A percentile compares a stretch with the other conserved stretches of the same genome.
phyloP scores from a whole-genome alignment of 2,113 vertebrate genomes.

The Muntiacus reevesi region DNA sequence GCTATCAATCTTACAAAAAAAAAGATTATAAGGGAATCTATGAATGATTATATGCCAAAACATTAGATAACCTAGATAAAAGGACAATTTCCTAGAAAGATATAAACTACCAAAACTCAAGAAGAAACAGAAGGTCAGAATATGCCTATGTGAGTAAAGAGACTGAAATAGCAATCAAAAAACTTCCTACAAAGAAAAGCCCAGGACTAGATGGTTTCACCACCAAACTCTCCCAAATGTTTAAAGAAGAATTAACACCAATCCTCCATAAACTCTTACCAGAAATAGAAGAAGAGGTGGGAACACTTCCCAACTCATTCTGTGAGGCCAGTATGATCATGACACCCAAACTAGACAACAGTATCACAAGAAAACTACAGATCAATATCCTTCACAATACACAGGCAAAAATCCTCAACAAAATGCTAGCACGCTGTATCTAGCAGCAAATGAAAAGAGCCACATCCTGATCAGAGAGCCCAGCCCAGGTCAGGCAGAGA shows the following conservation, averaged over 20 bases:
- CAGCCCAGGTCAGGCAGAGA: not conserved
- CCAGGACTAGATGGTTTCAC: not conserved
- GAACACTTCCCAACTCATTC: not conserved
- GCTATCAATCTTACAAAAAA: not conserved
- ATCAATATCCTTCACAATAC: not conserved
- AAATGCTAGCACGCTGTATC: not conserved
- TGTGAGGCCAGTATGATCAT: not conserved
- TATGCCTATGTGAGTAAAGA: not conserved
- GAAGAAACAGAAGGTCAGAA: not conserved
- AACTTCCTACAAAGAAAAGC: not conserved
- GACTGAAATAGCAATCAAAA: not conserved
- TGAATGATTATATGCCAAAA: not conserved
- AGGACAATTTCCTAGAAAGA: not conserved
- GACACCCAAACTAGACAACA: conserved; percentile 9
- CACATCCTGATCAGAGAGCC: not conserved
- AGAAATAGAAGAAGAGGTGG: not conserved
- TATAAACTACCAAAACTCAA: not conserved
- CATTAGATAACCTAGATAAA: not conserved
- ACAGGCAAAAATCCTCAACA: not conserved
- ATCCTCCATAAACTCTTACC: not conserved
- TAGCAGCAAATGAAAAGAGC: not conserved
- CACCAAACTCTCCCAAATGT: not conserved
- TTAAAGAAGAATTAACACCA: conserved; percentile 3
- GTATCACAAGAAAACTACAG: not conserved
- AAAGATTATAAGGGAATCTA: not conserved